Percentiles rank a stretch among this genome's conserved stretches.
Evolutionary conservation across 2,888 invertebrate genomes (phyloP).

Genomic region (Lordiphosa andalusiaca): DNA sequence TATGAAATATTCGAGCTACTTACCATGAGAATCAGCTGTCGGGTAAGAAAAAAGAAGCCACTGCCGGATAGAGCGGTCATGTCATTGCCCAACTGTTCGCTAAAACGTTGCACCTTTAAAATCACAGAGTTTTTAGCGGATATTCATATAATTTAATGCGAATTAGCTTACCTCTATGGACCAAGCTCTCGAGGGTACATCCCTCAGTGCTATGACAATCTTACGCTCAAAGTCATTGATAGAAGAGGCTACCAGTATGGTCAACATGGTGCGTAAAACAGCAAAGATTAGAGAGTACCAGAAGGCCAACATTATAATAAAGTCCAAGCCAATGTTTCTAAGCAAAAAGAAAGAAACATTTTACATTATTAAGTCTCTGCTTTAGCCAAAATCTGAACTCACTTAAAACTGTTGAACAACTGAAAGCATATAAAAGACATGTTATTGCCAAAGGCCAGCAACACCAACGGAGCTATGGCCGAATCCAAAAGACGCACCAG

Average conservation of each 20-base stretch:
- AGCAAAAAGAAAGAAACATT: too few species aligned
- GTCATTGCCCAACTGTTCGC: conserved; percentile 73
- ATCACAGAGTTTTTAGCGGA: not conserved
- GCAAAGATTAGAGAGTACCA: conserved; percentile 82
- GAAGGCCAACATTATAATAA: conserved; percentile 81
- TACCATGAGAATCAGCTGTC: conserved; percentile 75
- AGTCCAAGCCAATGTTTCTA: conserved; percentile 77
- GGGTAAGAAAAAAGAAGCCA: conserved; percentile 77
- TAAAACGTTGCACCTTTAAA: conserved; percentile 71
- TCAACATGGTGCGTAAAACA: conserved; percentile 81
- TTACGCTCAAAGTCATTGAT: conserved; percentile 82
- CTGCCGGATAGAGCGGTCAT: conserved; percentile 75
- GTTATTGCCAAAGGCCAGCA: conserved; percentile 86
- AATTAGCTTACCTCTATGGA: conserved; percentile 78
- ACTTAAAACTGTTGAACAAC: conserved; percentile 83
- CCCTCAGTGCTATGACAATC: conserved; percentile 80
- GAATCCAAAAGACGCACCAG: conserved; percentile 84
- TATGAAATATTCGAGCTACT: conserved; percentile 9
- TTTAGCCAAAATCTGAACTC: conserved; percentile 10
- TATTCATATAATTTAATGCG: not conserved
- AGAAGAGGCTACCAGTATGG: conserved; percentile 82
- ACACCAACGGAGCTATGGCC: conserved; percentile 84
- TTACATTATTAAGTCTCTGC: too few species aligned
- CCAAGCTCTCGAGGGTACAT: conserved; percentile 80
- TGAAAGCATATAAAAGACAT: conserved; percentile 89